Evolutionary conservation across 2,113 vertebrate species (phyloP).

Genomic region (Chionomys nivalis): DNA sequence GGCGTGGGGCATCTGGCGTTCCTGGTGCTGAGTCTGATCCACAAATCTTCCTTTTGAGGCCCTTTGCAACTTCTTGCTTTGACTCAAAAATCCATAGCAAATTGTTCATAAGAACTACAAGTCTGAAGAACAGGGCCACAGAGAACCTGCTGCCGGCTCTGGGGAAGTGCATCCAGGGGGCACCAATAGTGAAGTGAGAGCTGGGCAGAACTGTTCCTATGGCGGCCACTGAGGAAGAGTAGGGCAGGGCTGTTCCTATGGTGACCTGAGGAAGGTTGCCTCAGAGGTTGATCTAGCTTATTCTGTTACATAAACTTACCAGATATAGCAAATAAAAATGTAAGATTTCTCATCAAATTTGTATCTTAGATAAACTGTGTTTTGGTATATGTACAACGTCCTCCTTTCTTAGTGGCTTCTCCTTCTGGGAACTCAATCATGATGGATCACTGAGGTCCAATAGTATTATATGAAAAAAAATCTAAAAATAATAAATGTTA

Average conservation of each 20-base stretch:
- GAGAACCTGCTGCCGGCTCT: not conserved
- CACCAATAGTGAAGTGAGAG: accelerated
- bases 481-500: not conserved
- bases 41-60: not conserved
- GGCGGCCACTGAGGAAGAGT: not conserved
- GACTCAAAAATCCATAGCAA: not conserved
- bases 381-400: not conserved
- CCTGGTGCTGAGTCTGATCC: not conserved
- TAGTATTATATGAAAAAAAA: not conserved
- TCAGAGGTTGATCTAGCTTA: accelerated
- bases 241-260: not conserved
- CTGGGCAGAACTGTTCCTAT: not conserved
- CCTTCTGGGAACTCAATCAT: not conserved
- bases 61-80: not conserved
- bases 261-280: not conserved
- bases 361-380: not conserved
- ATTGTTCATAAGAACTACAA: not conserved
- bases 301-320: not conserved
- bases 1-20: not conserved
- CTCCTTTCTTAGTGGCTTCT: not conserved
- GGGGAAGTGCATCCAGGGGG: not conserved
- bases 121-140: not conserved
- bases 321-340: not conserved
- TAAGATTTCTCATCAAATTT: not conserved
- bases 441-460: not conserved